Percentiles rank a stretch among this genome's conserved stretches.
Evolutionary conservation across 2,113 vertebrate species (phyloP).

Genomic region (Numenius arquata): DNA sequence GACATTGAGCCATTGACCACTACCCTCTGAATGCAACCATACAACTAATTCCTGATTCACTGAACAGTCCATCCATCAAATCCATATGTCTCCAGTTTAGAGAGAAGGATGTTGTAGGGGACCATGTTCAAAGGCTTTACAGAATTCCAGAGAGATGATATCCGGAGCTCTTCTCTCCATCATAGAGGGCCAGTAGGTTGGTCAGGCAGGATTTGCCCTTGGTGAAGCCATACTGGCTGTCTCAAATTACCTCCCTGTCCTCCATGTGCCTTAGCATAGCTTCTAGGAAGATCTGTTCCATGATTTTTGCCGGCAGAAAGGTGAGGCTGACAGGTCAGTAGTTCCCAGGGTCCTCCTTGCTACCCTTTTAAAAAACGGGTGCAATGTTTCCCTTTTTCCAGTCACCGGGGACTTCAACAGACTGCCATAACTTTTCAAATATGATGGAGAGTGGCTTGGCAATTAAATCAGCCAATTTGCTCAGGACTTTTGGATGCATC

Average conservation of each 20-base stretch:
- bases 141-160: background rate
- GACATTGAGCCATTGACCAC: background rate
- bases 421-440: background rate
- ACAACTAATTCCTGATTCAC: background rate
- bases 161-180: background rate
- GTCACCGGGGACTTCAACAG: background rate
- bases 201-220: background rate
- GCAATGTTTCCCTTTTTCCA: background rate
- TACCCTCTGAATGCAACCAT: background rate
- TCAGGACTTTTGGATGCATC: background rate
- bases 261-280: background rate
- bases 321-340: background rate
- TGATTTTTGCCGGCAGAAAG: background rate
- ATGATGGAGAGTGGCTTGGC: background rate
- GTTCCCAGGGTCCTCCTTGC: background rate
- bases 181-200: background rate
- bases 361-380: background rate
- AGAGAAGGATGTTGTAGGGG: background rate
- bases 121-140: background rate
- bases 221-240: background rate
- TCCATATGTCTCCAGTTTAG: background rate
- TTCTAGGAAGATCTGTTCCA: background rate
- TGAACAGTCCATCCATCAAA: background rate
- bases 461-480: background rate
- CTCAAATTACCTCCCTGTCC: background rate